phyloP scores from a whole-genome alignment of 2,797 vertebrate species.

The Pseudochromis fuscus region DNA sequence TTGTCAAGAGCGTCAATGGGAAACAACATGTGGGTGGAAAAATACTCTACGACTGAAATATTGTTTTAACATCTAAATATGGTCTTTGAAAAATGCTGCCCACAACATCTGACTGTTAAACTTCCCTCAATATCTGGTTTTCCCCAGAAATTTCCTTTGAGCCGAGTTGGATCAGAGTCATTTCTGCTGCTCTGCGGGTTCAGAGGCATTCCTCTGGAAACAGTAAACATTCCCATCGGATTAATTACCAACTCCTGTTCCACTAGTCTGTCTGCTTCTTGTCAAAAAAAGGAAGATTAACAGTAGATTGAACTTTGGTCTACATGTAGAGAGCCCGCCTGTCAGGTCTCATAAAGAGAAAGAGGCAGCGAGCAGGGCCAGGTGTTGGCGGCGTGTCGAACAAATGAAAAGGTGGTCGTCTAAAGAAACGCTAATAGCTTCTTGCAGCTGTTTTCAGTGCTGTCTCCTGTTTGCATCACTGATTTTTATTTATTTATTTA shows the following conservation, averaged over 20 bases:
- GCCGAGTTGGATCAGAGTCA: constrained; percentile 41
- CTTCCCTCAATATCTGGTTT: constrained; percentile 24
- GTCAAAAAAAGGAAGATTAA: constrained; percentile 61
- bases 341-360: constrained; percentile 42
- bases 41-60: constrained; percentile 9
- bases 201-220: constrained; percentile 65
- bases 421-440: neutral
- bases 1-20: constrained; percentile 26
- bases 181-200: constrained; percentile 51
- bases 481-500: neutral
- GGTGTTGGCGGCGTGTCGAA: constrained; percentile 29
- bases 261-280: constrained; percentile 52
- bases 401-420: constrained; percentile 11
- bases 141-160: constrained; percentile 32
- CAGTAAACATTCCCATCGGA: constrained; percentile 72
- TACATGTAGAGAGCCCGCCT: constrained; percentile 35
- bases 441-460: neutral
- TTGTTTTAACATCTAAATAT: constrained; percentile 40
- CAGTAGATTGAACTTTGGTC: constrained; percentile 70
- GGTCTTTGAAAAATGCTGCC: constrained; percentile 27
- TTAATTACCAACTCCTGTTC: constrained; percentile 67
- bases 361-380: constrained; percentile 29
- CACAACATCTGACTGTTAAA: constrained; percentile 17
- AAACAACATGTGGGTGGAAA: constrained; percentile 40
- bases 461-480: neutral